These are phyloP conservation scores for Phalacrocorax pelagicus DNA, from an alignment of 2,113 vertebrate genomes.

Conservation along the genomic window DNA sequence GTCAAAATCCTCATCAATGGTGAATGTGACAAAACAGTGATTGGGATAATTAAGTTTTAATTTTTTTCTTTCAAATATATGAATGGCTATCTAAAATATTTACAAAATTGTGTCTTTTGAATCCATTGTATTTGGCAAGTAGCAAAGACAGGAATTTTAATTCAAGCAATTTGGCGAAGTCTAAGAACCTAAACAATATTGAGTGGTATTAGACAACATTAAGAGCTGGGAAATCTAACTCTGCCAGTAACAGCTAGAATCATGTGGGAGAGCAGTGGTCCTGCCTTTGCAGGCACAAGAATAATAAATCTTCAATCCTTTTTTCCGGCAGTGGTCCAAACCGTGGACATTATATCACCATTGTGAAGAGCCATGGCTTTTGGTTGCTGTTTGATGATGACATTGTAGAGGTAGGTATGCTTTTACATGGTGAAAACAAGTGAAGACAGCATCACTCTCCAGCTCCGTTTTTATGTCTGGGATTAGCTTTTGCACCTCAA, in stretches of 20 bases:
- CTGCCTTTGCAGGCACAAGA: neutral
- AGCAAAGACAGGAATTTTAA: neutral
- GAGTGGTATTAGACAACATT: neutral
- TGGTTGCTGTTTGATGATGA: constrained; percentile 93
- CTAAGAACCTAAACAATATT: neutral
- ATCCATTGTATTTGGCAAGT: neutral
- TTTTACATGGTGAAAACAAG: neutral
- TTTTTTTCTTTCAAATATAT: neutral
- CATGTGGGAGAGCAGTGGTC: neutral
- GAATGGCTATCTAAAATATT: neutral
- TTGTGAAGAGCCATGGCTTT: constrained; percentile 92
- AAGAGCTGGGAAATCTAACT: neutral
- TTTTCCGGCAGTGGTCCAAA: constrained; percentile 82
- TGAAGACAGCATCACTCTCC: neutral
- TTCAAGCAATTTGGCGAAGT: neutral
- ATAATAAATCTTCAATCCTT: neutral
- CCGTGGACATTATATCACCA: constrained; percentile 92
- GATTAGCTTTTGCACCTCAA: neutral
- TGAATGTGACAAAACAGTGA: neutral
- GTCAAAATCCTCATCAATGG: neutral
- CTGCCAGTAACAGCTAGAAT: neutral
- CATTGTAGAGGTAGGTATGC: constrained; percentile 85
- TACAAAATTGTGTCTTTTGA: accelerated
- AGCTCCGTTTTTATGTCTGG: neutral
- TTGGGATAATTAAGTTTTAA: neutral